Conservation (phyloP, 2,113 vertebrate species). For the Enhydra lutris region DNA sequence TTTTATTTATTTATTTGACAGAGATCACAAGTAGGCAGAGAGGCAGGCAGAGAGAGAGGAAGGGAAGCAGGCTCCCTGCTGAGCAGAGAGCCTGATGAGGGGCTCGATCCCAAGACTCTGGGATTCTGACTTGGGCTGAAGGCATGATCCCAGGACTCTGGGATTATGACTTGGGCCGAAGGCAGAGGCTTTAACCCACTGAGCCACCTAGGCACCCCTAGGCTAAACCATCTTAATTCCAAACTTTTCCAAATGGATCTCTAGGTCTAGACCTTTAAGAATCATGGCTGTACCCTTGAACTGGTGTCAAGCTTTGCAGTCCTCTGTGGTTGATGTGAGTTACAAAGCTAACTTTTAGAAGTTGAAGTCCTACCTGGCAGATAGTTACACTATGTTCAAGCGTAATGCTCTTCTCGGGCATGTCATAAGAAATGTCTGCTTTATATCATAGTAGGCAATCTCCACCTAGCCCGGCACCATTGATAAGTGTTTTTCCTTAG, state of each 20-base stretch:
- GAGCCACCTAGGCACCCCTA: not conserved
- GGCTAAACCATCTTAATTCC: not conserved
- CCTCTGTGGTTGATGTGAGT: not conserved
- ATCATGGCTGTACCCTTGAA: not conserved
- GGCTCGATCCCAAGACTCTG: too few relatives aligned
- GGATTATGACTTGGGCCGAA: too few relatives aligned
- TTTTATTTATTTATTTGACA: too few relatives aligned
- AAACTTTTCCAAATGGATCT: not conserved
- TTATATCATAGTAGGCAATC: not conserved
- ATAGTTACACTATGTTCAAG: slow-evolving; percentile 20
- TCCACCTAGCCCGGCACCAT: not conserved
- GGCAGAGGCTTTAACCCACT: too few relatives aligned
- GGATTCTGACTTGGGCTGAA: too few relatives aligned
- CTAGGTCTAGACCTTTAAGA: not conserved
- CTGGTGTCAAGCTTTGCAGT: not conserved
- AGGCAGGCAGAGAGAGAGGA: too few relatives aligned
- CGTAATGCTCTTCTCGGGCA: slow-evolving; percentile 17
- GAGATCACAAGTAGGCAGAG: too few relatives aligned
- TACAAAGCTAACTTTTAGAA: slow-evolving; percentile 32
- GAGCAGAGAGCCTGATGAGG: too few relatives aligned
- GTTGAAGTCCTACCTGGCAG: not conserved
- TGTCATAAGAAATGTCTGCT: slow-evolving; percentile 37
- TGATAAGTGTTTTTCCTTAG: slow-evolving; percentile 65
- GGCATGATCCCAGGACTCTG: too few relatives aligned
- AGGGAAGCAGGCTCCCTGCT: too few relatives aligned